Conservation (phyloP, 2,888 invertebrate species). For the Hyles lineata region DNA sequence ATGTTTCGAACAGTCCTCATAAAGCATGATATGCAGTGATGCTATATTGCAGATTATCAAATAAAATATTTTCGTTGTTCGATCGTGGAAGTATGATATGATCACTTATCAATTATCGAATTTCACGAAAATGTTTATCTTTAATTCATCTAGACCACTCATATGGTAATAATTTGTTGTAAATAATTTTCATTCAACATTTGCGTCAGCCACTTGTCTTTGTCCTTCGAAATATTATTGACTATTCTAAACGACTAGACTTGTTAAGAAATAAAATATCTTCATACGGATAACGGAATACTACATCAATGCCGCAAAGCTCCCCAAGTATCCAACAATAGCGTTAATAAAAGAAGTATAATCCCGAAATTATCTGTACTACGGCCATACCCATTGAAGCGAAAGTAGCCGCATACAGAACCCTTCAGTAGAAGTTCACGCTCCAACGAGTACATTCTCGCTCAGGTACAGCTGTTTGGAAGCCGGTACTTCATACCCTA, state of each 20-base stretch:
- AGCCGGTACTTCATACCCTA: conserved; percentile 56
- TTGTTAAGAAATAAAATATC: no score
- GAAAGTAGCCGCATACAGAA: neutral
- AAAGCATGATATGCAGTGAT: neutral
- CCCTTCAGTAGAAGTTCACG: conserved; percentile 11
- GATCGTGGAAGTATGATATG: neutral
- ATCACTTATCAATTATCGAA: conserved; percentile 14
- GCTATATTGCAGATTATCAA: neutral
- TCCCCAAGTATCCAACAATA: neutral
- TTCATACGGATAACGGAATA: no score
- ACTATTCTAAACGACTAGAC: no score
- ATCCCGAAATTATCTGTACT: neutral
- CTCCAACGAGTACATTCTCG: neutral
- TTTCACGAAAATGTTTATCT: neutral
- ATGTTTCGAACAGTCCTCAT: neutral
- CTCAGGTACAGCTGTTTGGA: conserved; percentile 53
- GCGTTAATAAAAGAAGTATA: neutral
- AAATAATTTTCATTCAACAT: neutral
- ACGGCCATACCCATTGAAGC: neutral
- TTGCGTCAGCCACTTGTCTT: neutral
- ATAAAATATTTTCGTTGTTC: neutral
- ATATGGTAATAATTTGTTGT: neutral
- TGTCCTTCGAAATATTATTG: neutral
- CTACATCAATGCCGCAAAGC: no score
- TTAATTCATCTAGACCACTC: conserved; percentile 1